A percentile compares a stretch with the other conserved stretches of the same genome.
Conservation (phyloP, 2,888 invertebrate species). For the Chrysomela aeneicollis region DNA sequence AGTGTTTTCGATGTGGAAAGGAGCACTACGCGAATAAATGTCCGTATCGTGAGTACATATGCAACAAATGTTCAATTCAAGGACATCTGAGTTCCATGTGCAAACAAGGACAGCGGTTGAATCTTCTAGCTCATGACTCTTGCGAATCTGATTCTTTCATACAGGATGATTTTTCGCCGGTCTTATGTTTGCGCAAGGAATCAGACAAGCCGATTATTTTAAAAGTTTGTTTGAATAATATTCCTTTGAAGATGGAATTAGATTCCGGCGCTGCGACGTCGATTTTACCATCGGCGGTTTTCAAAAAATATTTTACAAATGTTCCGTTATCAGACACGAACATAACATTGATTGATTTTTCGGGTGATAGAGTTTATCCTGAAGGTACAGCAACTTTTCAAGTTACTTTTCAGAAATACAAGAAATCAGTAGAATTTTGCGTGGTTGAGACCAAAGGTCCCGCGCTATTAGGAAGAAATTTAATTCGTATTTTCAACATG, state of each 20-base stretch:
- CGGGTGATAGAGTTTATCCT: too few relatives aligned
- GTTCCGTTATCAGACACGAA: slow-evolving; percentile 1
- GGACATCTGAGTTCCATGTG: slow-evolving; percentile 6
- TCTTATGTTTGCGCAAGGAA: too few relatives aligned
- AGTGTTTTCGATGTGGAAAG: slow-evolving; percentile 7
- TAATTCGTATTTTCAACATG: background rate
- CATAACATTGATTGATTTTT: too few relatives aligned
- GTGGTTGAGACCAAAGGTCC: background rate
- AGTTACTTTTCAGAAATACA: too few relatives aligned
- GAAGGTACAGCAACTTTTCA: too few relatives aligned
- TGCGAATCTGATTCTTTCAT: too few relatives aligned
- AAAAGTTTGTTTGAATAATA: too few relatives aligned
- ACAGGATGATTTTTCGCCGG: too few relatives aligned
- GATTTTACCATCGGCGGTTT: background rate
- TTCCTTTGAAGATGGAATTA: too few relatives aligned
- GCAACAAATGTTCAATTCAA: slow-evolving; percentile 4
- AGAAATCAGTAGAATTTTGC: background rate
- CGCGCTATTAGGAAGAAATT: background rate
- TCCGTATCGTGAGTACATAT: too few relatives aligned
- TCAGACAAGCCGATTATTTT: too few relatives aligned
- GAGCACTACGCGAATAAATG: background rate
- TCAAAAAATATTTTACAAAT: background rate
- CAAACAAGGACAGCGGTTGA: background rate
- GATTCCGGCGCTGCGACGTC: background rate
- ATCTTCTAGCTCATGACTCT: too few relatives aligned